phyloP scores from a whole-genome alignment of 2,888 invertebrate species.

The Eustalomyia histrio region DNA sequence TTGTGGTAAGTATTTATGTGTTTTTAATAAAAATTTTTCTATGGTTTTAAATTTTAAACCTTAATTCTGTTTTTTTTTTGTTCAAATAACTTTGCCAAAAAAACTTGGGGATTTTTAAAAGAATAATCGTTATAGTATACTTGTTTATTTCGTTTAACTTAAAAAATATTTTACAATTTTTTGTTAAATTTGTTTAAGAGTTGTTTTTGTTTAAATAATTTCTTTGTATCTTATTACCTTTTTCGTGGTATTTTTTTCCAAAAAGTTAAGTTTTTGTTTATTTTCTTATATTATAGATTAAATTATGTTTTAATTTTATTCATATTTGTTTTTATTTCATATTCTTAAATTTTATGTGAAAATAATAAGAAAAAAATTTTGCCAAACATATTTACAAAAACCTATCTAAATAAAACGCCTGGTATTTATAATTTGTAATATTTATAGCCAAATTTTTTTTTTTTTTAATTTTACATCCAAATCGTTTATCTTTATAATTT shows the following conservation, averaged over 20 bases:
- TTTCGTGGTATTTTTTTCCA: constrained; percentile 13
- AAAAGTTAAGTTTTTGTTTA: not conserved
- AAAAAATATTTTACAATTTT: constrained; percentile 51
- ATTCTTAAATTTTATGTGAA: constrained; percentile 61
- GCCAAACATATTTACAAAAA: constrained; percentile 79
- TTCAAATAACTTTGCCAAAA: constrained; percentile 36
- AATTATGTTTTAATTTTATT: constrained; percentile 28
- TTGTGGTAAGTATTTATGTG: constrained; percentile 37
- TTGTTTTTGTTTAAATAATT: constrained; percentile 67
- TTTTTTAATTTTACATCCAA: constrained; percentile 59
- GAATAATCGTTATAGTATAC: constrained; percentile 44
- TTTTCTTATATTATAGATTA: constrained; percentile 54
- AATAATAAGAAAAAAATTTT: constrained; percentile 69
- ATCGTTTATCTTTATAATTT: constrained; percentile 54
- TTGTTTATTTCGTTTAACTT: constrained; percentile 47
- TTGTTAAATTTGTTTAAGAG: constrained; percentile 24
- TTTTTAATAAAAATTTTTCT: constrained; percentile 52
- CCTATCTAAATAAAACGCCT: constrained; percentile 75
- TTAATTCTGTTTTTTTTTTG: constrained; percentile 34
- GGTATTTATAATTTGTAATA: constrained; percentile 58
- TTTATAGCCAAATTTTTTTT: constrained; percentile 61
- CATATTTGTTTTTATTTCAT: constrained; percentile 52
- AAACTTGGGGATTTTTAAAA: not conserved
- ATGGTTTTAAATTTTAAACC: constrained; percentile 56
- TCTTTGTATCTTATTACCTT: constrained; percentile 62